Base-by-base conservation (phyloP, 1,140 invertebrate species). In the Plutomurus gul region DNA sequence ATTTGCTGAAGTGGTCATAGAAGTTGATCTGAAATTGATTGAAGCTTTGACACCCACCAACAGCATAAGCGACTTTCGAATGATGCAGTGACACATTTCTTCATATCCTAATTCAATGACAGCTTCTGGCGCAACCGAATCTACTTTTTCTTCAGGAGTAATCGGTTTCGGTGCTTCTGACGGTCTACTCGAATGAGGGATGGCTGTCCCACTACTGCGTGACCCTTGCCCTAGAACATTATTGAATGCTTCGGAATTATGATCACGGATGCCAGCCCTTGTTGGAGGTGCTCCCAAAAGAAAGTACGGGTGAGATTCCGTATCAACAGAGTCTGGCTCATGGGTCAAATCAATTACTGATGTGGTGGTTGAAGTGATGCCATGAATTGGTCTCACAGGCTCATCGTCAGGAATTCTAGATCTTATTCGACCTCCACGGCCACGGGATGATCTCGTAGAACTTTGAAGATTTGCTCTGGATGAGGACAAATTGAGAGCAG, bases 1-100 rank as follows among this genome's bases (percentile, higher is more conserved):
- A 10, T 10, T 13, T 7, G 22, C 4, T 27, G 49, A 27, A 6
- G 49, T 13, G 16, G 3, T n/a, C n/a, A n/a, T 3, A 25, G 33
- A 5, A 8, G 16, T 25, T 27, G 30, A 20, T 22, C 60, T 76
- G 20, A 74, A 43, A 36, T 46, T 70, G 0, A 75, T 70, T 6
- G 75, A 37, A 4, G 76, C 13, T 51, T 81, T 80, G 0, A 81
- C 60, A 40, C 56, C 56, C 1, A 80, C n/a, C 1, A 82, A 11
- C 5, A 82, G 76, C 20, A 81, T 37, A 4, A 82, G 7, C 13
- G 76, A 80, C 39, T 79, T 83, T 8, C 37, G 43, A 18, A 83
- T 76, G 10, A 83, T 36, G 0, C 11, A 1, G 4, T 70, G 71
- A 43, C 71, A 80, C 11, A 82, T n/a, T 22, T 79, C 65, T 33